phyloP scores from a whole-genome alignment of 2,888 invertebrate species.

The Teinopalpus imperialis region DNA sequence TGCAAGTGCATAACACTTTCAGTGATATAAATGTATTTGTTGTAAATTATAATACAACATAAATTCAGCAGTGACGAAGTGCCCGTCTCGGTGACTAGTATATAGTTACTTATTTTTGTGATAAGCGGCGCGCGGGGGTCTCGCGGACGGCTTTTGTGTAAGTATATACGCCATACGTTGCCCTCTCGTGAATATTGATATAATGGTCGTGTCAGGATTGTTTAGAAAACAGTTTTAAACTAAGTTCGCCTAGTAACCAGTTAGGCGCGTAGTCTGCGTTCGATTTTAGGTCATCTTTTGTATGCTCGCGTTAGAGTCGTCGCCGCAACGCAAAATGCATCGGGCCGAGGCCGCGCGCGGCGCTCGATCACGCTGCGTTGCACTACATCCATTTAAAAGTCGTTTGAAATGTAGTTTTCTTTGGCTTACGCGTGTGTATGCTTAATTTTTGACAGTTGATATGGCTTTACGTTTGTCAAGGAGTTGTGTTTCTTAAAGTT shows the following conservation, averaged over 20 bases:
- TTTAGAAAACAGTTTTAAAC: slow-evolving; percentile 67
- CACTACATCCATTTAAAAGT: slow-evolving; percentile 71
- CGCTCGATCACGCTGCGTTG: slow-evolving; percentile 63
- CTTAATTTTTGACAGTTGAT: slow-evolving; percentile 83
- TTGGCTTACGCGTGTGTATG: slow-evolving; percentile 73
- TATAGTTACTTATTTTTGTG: slow-evolving; percentile 82
- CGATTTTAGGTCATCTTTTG: slow-evolving; percentile 81
- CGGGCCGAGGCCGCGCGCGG: slow-evolving; percentile 77
- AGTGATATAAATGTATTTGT: slow-evolving; percentile 40
- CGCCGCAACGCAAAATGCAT: slow-evolving; percentile 75
- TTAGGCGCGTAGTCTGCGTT: slow-evolving; percentile 64
- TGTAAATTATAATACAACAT: slow-evolving; percentile 45
- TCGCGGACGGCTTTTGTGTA: slow-evolving; percentile 71
- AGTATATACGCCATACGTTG: slow-evolving; percentile 61
- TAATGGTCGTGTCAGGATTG: slow-evolving; percentile 60
- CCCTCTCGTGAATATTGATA: slow-evolving; percentile 48
- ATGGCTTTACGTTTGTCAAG: slow-evolving; percentile 56
- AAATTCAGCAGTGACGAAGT: slow-evolving; percentile 75
- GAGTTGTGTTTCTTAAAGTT: slow-evolving; percentile 61
- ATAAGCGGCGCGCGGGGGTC: slow-evolving; percentile 79
- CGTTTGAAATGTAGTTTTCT: slow-evolving; percentile 73
- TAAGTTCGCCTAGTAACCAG: slow-evolving; percentile 49
- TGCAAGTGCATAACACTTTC: slow-evolving; percentile 38
- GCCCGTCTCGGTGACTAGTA: slow-evolving; percentile 74
- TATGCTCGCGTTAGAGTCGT: slow-evolving; percentile 70